Evolutionary conservation across 2,797 vertebrate genomes (phyloP).

Genomic region (Carduelis carduelis): DNA sequence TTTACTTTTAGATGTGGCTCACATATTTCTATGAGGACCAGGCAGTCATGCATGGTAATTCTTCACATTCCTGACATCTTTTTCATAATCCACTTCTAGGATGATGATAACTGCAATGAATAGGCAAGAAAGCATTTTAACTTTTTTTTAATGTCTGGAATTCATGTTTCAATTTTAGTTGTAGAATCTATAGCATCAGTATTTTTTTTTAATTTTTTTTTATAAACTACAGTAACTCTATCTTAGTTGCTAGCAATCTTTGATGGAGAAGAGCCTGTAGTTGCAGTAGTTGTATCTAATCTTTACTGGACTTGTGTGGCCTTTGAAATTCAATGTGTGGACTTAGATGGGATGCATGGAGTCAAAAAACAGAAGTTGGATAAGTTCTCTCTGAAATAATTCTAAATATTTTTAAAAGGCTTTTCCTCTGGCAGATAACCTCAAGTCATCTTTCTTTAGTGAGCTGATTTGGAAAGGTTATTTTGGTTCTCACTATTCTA

Average conservation of each 20-base stretch:
- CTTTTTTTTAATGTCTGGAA: neutral
- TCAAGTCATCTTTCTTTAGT: neutral
- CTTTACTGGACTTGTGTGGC: neutral
- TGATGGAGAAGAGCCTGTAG: neutral
- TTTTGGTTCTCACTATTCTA: neutral
- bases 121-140: neutral
- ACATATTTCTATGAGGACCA: slow-evolving; percentile 22
- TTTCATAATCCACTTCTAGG: slow-evolving; percentile 49
- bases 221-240: neutral
- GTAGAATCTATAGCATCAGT: neutral
- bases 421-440: neutral
- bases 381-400: neutral
- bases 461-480: neutral
- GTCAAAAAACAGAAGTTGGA: neutral
- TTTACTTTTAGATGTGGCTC: slow-evolving; percentile 30
- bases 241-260: neutral
- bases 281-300: neutral
- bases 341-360: neutral
- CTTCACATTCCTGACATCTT: slow-evolving; percentile 59
- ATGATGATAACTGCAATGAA: slow-evolving; percentile 9
- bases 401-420: neutral
- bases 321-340: neutral
- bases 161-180: neutral
- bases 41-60: slow-evolving; percentile 51
- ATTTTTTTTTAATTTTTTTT: neutral